Conservation (phyloP, 1,140 invertebrate genomes). For the Drosophila ogumai region DNA sequence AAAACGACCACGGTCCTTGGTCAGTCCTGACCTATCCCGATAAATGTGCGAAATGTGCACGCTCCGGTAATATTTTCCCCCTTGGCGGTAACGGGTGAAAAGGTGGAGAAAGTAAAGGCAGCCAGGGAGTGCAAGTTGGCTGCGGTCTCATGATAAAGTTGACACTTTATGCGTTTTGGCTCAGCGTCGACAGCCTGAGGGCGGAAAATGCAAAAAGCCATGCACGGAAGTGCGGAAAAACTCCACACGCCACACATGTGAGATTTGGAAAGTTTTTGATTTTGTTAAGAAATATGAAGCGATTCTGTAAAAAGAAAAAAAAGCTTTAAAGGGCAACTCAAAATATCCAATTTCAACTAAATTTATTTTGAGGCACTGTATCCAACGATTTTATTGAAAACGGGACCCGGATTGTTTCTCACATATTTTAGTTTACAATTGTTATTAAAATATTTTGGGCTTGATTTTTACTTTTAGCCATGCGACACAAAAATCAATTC, state of each 20-base stretch:
- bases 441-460: background rate
- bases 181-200: slow-evolving; percentile 34
- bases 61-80: slow-evolving; percentile 51
- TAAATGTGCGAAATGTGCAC: slow-evolving; percentile 59
- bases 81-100: slow-evolving; percentile 4
- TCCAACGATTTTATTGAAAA: background rate
- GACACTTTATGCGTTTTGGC: slow-evolving; percentile 67
- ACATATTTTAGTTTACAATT: background rate
- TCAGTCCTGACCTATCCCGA: slow-evolving; percentile 37
- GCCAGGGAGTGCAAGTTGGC: slow-evolving; percentile 30
- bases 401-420: background rate
- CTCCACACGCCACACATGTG: slow-evolving; percentile 11
- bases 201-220: slow-evolving; percentile 40
- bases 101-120: background rate
- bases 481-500: slow-evolving; percentile 40
- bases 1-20: slow-evolving; percentile 17
- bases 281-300: slow-evolving; percentile 25
- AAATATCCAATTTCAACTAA: background rate
- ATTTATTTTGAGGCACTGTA: slow-evolving; percentile 2
- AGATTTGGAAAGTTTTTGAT: slow-evolving; percentile 38
- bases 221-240: slow-evolving; percentile 13
- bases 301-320: background rate
- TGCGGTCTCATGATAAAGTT: slow-evolving; percentile 64
- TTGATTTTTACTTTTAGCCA: background rate
- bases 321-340: background rate